Conservation (phyloP, 2,113 vertebrate genomes). For the Heterotis niloticus region DNA sequence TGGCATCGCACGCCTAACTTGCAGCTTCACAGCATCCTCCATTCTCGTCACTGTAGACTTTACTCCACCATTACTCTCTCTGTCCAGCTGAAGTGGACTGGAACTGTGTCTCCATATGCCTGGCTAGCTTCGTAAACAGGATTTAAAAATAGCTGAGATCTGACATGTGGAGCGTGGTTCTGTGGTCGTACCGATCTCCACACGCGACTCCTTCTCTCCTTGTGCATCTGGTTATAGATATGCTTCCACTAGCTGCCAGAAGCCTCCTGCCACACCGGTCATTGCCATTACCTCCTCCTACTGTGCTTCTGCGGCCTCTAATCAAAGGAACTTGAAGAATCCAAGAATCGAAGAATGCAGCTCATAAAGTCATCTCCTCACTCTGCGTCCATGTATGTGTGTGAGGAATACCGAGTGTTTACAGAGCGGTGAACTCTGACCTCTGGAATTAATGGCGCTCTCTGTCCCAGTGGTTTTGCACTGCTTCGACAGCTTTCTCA, state of each 20-base stretch:
- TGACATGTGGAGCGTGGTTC: background rate
- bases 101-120: background rate
- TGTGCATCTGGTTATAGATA: background rate
- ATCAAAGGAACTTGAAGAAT: conserved; percentile 47
- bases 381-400: conserved; percentile 15
- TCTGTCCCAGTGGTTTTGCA: conserved; percentile 39
- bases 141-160: background rate
- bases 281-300: background rate
- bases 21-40: background rate
- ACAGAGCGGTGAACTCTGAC: conserved; percentile 2
- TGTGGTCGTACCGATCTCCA: background rate
- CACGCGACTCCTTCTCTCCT: background rate
- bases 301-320: conserved; percentile 36
- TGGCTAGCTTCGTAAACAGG: background rate
- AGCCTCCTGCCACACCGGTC: background rate
- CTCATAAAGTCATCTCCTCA: conserved; percentile 38
- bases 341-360: conserved; percentile 48
- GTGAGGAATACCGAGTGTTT: conserved; percentile 11
- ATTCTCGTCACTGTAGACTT: background rate
- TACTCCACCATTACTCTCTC: background rate
- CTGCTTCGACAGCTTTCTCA: conserved; percentile 34
- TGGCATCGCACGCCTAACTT: background rate
- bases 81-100: background rate
- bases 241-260: background rate
- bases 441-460: conserved; percentile 20